These are phyloP conservation scores for Coptodon rendalli DNA, from an alignment of 2,113 vertebrate species.

Conservation along the genomic window DNA sequence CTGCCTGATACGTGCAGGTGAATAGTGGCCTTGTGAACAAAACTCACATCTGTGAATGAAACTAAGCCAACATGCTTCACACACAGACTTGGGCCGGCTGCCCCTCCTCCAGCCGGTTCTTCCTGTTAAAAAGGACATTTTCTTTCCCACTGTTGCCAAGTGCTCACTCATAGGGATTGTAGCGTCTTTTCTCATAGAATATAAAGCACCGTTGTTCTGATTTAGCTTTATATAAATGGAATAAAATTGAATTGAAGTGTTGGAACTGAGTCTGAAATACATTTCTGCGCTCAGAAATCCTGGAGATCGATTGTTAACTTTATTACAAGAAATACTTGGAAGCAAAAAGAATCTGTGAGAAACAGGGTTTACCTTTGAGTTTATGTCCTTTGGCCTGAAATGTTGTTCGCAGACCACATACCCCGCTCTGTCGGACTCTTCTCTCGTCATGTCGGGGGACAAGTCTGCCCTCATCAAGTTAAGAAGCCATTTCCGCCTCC, in stretches of 20 bases:
- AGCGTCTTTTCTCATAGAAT: fast-evolving
- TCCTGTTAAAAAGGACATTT: neutral
- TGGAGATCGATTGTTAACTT: neutral
- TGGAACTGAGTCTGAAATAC: neutral
- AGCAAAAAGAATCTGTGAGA: neutral
- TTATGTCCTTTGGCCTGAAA: neutral
- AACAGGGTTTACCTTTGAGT: neutral
- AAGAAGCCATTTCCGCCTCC: neutral
- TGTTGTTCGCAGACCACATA: neutral
- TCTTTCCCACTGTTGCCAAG: neutral
- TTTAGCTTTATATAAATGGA: neutral
- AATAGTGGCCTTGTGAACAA: neutral
- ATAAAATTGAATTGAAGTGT: neutral
- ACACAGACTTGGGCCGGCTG: fast-evolving
- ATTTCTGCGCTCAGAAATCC: neutral
- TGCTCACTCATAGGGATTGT: fast-evolving
- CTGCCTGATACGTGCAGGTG: neutral
- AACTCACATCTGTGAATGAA: neutral
- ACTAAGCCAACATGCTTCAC: fast-evolving
- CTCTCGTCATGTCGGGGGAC: neutral
- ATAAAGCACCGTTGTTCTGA: neutral
- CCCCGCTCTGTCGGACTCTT: neutral
- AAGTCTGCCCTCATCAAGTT: neutral
- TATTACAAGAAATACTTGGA: neutral
- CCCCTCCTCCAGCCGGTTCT: neutral